Evolutionary conservation across 2,888 invertebrate species (phyloP), one percentile per base, ranked within the genome.

Genomic region (Eupithecia dodoneata): DNA sequence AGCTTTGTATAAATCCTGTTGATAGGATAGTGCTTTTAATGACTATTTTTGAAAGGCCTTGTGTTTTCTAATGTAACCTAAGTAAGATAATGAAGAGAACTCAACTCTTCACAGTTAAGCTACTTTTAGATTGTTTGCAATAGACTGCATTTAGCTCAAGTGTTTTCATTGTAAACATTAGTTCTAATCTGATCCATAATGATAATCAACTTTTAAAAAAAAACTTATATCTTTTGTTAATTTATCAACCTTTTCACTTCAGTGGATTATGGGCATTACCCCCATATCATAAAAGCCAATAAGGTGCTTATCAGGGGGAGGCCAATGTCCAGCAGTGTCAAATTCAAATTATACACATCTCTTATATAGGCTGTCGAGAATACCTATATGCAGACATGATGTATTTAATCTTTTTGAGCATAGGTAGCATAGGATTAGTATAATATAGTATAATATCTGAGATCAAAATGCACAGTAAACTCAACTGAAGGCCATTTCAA

Each of bases 401-500:
- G 10, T 52, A 15, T 15, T 52, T 0, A 52, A 15, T 52, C 4
- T 6, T n/a, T 52, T 52, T 15, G 15, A n/a, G 5, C 6, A n/a
- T 52, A 52, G 2, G 2, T n/a, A n/a, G n/a, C n/a, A n/a, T n/a
- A n/a, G n/a, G n/a, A n/a, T n/a, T 15, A 6, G 3, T 3, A 65
- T 65, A 65, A 65, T 65, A 49, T 15, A 6, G 3, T 3, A 65
- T 65, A 65, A 65, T 65, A 49, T 6, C 4, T 65, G 6, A 13
- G 12, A 30, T 63, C 18, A 18, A 30, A 63, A 10, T 30, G 41
- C 41, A 65, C 42, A 41, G 41, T 42, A 15, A 66, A 66, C 15
- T 42, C 41, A 66, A 66, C 41, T 41, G 65, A 66, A 66, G 41
- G 65, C 15, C 65, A 66, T 13, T 66, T 42, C 65, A 30, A 66